A percentile compares a stretch with the other conserved stretches of the same genome.
Evolutionary conservation across 2,888 invertebrate species (phyloP).

Genomic region (Osmoderma eremita): DNA sequence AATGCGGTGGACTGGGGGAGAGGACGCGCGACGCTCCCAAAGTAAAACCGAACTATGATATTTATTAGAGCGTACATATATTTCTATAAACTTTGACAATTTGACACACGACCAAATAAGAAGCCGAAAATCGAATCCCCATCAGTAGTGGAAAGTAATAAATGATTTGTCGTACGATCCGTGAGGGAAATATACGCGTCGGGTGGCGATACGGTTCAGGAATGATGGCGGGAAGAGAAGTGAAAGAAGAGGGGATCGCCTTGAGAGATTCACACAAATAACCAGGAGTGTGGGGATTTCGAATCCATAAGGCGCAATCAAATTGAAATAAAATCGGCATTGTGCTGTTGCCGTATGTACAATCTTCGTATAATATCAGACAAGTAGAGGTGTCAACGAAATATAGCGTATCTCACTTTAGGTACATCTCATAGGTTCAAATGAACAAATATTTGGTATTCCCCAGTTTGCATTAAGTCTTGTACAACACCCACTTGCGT

Average conservation of each 20-base stretch:
- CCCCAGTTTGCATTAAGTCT: no score
- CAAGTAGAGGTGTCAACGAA: no score
- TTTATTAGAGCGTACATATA: constrained; percentile 43
- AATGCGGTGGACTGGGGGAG: not conserved
- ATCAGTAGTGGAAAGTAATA: constrained; percentile 36
- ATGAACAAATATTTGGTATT: no score
- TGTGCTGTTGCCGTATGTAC: no score
- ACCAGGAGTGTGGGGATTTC: constrained; percentile 34
- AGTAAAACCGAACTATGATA: constrained; percentile 38
- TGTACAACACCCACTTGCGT: no score
- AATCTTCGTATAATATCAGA: no score
- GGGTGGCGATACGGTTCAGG: constrained; percentile 8
- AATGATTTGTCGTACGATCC: constrained; percentile 38
- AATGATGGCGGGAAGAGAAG: constrained; percentile 12
- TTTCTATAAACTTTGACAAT: constrained; percentile 43
- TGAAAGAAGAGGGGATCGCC: not conserved
- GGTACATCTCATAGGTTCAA: no score
- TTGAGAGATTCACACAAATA: constrained; percentile 31
- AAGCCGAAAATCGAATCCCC: constrained; percentile 41
- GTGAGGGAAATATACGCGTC: constrained; percentile 16
- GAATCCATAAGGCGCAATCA: constrained; percentile 31
- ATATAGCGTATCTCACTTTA: no score
- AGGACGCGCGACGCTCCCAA: constrained; percentile 7
- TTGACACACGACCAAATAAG: constrained; percentile 41
- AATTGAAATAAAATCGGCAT: constrained; percentile 30